Evolutionary conservation across 2,888 invertebrate genomes (phyloP), one percentile per base, ranked within the genome.

Genomic region (Pharmacophagus antenor): DNA sequence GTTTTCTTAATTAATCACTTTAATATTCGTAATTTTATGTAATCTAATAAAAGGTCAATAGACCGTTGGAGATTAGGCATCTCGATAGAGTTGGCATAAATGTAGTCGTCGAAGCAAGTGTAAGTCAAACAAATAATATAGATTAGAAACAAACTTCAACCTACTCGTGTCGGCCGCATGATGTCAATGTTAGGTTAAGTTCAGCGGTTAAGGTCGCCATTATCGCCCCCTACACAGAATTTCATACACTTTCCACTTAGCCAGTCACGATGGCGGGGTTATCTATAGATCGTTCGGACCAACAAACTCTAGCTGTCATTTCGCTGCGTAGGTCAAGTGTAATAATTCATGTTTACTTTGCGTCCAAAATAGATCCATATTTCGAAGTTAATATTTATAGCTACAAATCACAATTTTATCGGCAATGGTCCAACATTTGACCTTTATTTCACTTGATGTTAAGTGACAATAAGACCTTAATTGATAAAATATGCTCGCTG

Each of bases 241-340:
- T 56, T 53, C 61, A 61, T 61, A 56, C 48, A 62, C 63, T 65
- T 64, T 64, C 64, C 63, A 65, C 62, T 59, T 44, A 42, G 61
- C 58, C 31, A 57, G 58, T 62, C 62, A 59, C 53, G 65, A 63
- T 62, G 58, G 51, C 51, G 37, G 42, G 64, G 62, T 67, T 67
- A 68, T 68, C 66, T 62, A 55, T 53, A 41, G 60, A 67, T 63
- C 67, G 60, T 50, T 6, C 60, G 46, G 62, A 63, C 44, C 64
- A 68, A 65, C 61, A 63, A 65, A 66, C 65, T 57, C 46, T 54
- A 56, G 25, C 37, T 48, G 61, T 62, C 67, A 65, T 66, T 65
- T 67, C 65, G 66, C 65, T 67, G 62, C 52, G 42, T 41, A 53
- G 49, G 42, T 52, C 53, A 22, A 44, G 15, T 44, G 20, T 51